These are phyloP conservation scores for Drosophila ustulata DNA, from an alignment of 2,888 invertebrate genomes.

Conservation along the genomic window DNA sequence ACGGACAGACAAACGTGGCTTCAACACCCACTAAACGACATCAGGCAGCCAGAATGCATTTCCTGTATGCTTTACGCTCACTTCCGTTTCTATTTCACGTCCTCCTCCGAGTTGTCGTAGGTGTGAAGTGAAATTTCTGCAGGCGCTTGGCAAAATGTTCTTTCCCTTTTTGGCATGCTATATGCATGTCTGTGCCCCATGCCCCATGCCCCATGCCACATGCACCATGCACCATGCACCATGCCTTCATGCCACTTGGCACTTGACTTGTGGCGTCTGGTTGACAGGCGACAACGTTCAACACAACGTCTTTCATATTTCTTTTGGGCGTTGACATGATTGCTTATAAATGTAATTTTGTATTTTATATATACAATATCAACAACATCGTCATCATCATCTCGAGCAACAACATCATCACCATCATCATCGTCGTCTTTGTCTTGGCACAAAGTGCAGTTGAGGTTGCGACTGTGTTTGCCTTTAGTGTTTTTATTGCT, in stretches of 20 bases:
- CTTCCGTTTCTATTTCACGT: conserved; percentile 73
- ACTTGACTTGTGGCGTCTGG: conserved; percentile 59
- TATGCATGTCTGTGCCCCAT: conserved; percentile 12
- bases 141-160: conserved; percentile 49
- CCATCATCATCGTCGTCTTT: not conserved
- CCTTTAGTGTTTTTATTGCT: conserved; percentile 51
- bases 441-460: not conserved
- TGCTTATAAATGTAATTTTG: conserved; percentile 78
- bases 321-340: conserved; percentile 74
- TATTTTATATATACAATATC: conserved; percentile 56
- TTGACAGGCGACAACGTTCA: conserved; percentile 37
- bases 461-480: conserved; percentile 16
- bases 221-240: not conserved
- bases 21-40: conserved; percentile 47
- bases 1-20: not conserved
- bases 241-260: conserved; percentile 36
- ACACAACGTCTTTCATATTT: conserved; percentile 59
- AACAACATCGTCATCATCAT: conserved; percentile 30
- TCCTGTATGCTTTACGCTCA: conserved; percentile 62
- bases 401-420: not conserved
- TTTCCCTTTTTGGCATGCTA: conserved; percentile 10
- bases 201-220: conserved; percentile 10
- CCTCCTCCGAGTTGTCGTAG: conserved; percentile 43
- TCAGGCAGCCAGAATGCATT: conserved; percentile 58
- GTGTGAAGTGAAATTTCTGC: conserved; percentile 71